Evolutionary conservation across 1,140 invertebrate genomes (phyloP).

Genomic region (Drosophila elegans): DNA sequence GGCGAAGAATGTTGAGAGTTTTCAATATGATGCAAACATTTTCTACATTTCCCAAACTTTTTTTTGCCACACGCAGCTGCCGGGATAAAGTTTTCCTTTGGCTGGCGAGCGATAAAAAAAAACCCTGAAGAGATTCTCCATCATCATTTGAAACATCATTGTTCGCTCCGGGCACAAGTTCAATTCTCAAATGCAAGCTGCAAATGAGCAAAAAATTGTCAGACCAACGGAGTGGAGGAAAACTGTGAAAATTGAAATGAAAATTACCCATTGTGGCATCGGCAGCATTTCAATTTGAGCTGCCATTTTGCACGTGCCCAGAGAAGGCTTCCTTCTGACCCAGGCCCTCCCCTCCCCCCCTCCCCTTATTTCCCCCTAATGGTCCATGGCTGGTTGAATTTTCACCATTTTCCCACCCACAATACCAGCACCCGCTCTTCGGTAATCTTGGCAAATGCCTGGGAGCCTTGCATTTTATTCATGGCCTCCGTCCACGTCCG

Average conservation of each 20-base stretch:
- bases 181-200: constrained; percentile 65
- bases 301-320: constrained; percentile 77
- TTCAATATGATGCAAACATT: constrained; percentile 77
- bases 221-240: constrained; percentile 25
- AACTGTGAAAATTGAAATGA: constrained; percentile 84
- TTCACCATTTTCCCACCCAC: constrained; percentile 15
- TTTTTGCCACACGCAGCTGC: constrained; percentile 68
- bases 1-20: constrained; percentile 65
- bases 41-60: constrained; percentile 63
- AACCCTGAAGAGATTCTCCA: constrained; percentile 43
- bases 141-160: constrained; percentile 48
- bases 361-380: constrained; percentile 23
- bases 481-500: constrained; percentile 70
- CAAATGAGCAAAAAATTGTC: constrained; percentile 78
- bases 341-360: not conserved
- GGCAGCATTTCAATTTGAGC: constrained; percentile 75
- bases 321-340: constrained; percentile 28
- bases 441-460: constrained; percentile 47
- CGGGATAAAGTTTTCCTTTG: constrained; percentile 58
- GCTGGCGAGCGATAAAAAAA: constrained; percentile 23
- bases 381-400: constrained; percentile 40
- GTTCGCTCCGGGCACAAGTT: constrained; percentile 52
- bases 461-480: constrained; percentile 68
- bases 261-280: constrained; percentile 84
- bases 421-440: not conserved